Evolutionary conservation across 2,113 vertebrate species (phyloP).

Genomic region (Numenius arquata): DNA sequence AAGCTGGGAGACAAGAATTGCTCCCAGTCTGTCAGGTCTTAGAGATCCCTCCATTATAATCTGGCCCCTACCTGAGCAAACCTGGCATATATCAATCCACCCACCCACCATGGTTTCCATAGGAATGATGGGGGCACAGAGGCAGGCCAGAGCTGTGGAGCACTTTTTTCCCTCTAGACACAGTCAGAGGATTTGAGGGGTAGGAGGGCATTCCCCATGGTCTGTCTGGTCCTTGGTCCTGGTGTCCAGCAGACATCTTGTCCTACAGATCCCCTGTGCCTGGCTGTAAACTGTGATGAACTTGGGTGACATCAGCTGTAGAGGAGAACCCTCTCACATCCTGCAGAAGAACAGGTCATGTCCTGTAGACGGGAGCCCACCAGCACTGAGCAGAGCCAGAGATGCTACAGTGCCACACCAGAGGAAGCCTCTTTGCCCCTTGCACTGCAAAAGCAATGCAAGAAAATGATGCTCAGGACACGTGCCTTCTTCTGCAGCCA

Average conservation of each 20-base stretch:
- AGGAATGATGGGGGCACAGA: background rate
- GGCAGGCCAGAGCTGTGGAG: background rate
- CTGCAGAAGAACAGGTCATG: background rate
- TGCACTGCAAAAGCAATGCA: background rate
- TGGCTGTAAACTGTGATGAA: background rate
- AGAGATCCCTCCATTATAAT: background rate
- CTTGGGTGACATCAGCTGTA: background rate
- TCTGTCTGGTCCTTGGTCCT: background rate
- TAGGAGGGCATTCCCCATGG: background rate
- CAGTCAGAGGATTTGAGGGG: background rate
- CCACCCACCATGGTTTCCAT: background rate
- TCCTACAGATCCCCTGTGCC: accelerated
- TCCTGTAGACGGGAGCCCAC: background rate
- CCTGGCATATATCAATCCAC: background rate
- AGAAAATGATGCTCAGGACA: background rate
- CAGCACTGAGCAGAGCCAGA: background rate
- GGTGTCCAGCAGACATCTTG: background rate
- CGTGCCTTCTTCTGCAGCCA: background rate
- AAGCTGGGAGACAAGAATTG: background rate
- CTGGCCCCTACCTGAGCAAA: background rate
- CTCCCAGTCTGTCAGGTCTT: background rate
- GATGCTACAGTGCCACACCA: background rate
- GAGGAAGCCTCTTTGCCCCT: background rate
- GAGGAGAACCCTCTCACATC: background rate
- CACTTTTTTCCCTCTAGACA: background rate